Base-by-base conservation (phyloP, 2,113 vertebrate species). In the Cranoglanis bouderius region DNA sequence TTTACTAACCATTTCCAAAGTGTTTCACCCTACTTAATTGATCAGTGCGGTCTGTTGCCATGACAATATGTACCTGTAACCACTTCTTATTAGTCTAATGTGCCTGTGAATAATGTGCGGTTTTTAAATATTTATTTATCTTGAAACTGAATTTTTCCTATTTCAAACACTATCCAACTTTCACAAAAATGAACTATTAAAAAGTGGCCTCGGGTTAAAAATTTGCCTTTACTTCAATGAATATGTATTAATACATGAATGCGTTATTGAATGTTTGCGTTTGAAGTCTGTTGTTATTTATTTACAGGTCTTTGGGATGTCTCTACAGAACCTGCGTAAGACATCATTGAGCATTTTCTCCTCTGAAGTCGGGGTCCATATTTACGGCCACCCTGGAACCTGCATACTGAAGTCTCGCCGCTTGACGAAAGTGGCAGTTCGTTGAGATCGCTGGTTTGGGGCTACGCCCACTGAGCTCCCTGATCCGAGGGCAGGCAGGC, bases 391-490 rank as follows among this genome's bases (percentile, higher is more conserved):
- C 96, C 96, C 96, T 93, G 95, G 88, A 96, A 95, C 95, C 93
- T 95, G 96, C 82, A 96, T 96, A 93, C 83, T 85, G 84, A 83
- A 43, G 87, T 88, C 67, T 91, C 86, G 90, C 87, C 72, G 95
- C 95, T 94, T 94, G 93, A 93, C 91, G 91, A 92, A 85, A 40
- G 53, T 91, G 88, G 92, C 90, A 92, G 93, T 86, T 91, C 84
- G 90, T 92, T 95, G 96, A 92, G 92, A 95, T 96, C 94, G 91
- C 98, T 96, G 93, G 94, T 91, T 96, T 95, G 88, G 97, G 97
- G 97, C 95, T 91, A 94, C 90, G 91, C 95, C 94, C 95, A 96
- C 95, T 93, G 95, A 96, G 94, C 93, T 95, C 95, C 93, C 94
- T 93, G 92, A 93, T 92, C 92, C 90, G 84, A 91, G 92, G 92